These are phyloP conservation scores for Eilema caniola DNA, from an alignment of 2,888 invertebrate genomes.

Conservation along the genomic window DNA sequence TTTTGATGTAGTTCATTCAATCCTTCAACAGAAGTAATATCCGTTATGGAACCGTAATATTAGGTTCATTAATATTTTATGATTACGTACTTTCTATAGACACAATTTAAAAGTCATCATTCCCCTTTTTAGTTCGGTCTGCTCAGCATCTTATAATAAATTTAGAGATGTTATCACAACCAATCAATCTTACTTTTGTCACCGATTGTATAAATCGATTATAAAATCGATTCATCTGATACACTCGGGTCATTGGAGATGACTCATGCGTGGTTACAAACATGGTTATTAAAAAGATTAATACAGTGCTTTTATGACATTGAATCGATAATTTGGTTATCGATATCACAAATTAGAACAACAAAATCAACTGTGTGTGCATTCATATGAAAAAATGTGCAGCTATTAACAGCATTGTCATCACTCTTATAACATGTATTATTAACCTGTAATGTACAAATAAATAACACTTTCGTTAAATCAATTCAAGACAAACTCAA, in stretches of 20 bases:
- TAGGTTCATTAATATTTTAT: neutral
- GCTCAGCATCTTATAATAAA: neutral
- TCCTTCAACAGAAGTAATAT: constrained; percentile 48
- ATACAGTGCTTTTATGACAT: constrained; percentile 40
- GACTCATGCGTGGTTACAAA: constrained; percentile 57
- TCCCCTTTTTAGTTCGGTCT: neutral
- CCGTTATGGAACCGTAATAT: neutral
- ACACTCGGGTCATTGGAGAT: constrained; percentile 45
- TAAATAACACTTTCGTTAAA: constrained; percentile 48
- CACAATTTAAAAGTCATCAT: neutral
- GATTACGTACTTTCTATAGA: neutral
- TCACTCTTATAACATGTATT: constrained; percentile 6
- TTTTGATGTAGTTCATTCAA: constrained; percentile 33
- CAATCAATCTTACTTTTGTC: constrained; percentile 63
- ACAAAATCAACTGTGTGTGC: constrained; percentile 6
- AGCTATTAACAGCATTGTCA: constrained; percentile 20
- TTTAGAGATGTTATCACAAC: constrained; percentile 32
- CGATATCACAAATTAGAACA: constrained; percentile 34
- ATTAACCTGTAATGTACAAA: constrained; percentile 37
- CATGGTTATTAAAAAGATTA: constrained; percentile 50
- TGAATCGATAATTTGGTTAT: constrained; percentile 43
- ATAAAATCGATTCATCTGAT: constrained; percentile 57
- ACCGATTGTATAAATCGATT: constrained; percentile 56
- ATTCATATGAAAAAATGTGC: constrained; percentile 33
- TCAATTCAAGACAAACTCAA: constrained; percentile 46